A percentile compares a stretch with the other conserved stretches of the same genome.
Conservation (phyloP, 1,140 invertebrate species). For the Trachelipus rathkii region DNA sequence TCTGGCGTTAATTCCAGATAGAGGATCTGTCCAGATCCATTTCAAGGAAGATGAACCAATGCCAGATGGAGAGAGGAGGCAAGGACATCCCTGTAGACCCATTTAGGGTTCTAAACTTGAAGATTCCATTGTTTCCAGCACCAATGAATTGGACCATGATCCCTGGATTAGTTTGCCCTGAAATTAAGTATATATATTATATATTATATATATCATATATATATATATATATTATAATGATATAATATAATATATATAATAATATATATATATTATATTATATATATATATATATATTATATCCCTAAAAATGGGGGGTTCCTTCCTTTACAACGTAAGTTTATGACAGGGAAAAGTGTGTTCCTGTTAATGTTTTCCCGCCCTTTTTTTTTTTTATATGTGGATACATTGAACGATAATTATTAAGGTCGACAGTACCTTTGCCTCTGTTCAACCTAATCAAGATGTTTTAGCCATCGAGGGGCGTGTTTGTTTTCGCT, state of each 20-base stretch:
- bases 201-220: not conserved
- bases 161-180: not conserved
- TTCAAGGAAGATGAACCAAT: not conserved
- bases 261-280: constrained; percentile 14
- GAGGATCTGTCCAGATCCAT: not conserved
- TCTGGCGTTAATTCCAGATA: not conserved
- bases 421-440: no score
- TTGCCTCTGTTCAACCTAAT: no score
- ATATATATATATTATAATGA: not conserved
- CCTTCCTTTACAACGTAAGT: no score
- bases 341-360: no score
- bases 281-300: no score
- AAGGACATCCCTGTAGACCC: not conserved
- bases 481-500: no score
- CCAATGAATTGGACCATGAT: not conserved
- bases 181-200: not conserved
- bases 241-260: not conserved
- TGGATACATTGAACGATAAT: no score
- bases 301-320: no score
- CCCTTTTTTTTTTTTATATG: no score
- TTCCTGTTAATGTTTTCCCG: no score
- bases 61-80: not conserved
- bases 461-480: no score
- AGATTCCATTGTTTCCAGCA: not conserved
- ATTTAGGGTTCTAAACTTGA: not conserved